phyloP scores from a whole-genome alignment of 2,797 vertebrate genomes.

The Hozukius guyotensis region DNA sequence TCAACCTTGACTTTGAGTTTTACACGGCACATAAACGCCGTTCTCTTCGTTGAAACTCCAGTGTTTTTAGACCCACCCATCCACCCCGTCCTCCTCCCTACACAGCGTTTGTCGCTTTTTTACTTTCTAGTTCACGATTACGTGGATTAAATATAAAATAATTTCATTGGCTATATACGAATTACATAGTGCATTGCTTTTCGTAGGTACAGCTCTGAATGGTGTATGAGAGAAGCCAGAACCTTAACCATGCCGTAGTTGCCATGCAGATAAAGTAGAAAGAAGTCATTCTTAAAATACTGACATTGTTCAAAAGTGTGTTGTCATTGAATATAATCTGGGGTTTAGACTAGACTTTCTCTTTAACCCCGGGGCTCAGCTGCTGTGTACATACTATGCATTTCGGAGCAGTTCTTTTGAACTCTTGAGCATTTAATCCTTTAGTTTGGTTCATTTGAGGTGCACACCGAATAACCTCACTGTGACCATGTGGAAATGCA shows the following conservation, averaged over 20 bases:
- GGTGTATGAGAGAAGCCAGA: no score
- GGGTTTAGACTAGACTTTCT: not conserved
- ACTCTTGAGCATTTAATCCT: conserved; percentile 16
- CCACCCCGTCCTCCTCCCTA: no score
- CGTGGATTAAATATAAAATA: no score
- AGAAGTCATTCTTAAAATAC: not conserved
- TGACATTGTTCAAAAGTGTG: not conserved
- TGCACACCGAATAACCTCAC: not conserved
- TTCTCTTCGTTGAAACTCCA: no score
- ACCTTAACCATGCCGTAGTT: not conserved
- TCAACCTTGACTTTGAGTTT: no score
- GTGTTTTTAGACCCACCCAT: no score
- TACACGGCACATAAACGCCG: no score
- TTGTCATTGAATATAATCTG: not conserved
- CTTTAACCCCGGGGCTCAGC: not conserved
- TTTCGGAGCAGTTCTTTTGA: conserved; percentile 19
- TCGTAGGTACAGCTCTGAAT: no score
- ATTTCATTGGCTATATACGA: no score
- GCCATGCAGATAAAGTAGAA: not conserved
- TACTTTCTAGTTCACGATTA: no score
- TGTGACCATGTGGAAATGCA: not conserved
- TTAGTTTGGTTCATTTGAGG: conserved; percentile 13
- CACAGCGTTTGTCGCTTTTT: fast-evolving
- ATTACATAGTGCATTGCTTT: no score
- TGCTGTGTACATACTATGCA: not conserved